Conservation (phyloP, 2,888 invertebrate species). For the Nephrotoma flavescens region DNA sequence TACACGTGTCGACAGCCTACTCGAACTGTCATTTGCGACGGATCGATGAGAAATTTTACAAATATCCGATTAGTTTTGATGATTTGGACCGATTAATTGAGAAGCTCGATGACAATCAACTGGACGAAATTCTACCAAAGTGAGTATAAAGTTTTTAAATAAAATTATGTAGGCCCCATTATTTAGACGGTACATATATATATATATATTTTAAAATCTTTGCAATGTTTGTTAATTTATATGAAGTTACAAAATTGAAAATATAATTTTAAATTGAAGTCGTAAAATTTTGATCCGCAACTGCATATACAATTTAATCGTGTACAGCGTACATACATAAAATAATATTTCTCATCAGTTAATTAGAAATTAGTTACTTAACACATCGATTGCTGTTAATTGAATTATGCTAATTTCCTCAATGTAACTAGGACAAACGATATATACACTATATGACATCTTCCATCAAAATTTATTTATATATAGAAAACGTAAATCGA, state of each 20-base stretch:
- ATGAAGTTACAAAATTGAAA: not conserved
- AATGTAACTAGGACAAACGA: not conserved
- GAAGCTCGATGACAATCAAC: slow-evolving; percentile 22
- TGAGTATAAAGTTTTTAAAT: not conserved
- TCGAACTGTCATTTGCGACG: slow-evolving; percentile 39
- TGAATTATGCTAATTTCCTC: not conserved
- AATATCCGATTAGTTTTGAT: slow-evolving; percentile 24
- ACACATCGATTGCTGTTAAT: not conserved
- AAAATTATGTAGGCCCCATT: not conserved
- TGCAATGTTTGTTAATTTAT: not conserved
- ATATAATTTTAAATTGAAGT: not conserved
- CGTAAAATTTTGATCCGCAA: not conserved
- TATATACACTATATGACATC: not conserved
- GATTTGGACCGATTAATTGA: slow-evolving; percentile 24
- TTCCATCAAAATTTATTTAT: not conserved
- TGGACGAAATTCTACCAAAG: slow-evolving; percentile 21
- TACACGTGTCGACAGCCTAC: slow-evolving; percentile 56
- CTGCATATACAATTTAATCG: not conserved
- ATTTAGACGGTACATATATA: too few relatives aligned
- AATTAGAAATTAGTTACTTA: not conserved
- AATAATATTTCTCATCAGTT: not conserved
- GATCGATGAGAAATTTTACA: slow-evolving; percentile 31
- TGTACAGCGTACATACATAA: too few relatives aligned
- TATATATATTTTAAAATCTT: too few relatives aligned
- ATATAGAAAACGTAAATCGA: too few relatives aligned